phyloP scores from a whole-genome alignment of 2,888 invertebrate genomes.

The Nasonovia ribisnigri region DNA sequence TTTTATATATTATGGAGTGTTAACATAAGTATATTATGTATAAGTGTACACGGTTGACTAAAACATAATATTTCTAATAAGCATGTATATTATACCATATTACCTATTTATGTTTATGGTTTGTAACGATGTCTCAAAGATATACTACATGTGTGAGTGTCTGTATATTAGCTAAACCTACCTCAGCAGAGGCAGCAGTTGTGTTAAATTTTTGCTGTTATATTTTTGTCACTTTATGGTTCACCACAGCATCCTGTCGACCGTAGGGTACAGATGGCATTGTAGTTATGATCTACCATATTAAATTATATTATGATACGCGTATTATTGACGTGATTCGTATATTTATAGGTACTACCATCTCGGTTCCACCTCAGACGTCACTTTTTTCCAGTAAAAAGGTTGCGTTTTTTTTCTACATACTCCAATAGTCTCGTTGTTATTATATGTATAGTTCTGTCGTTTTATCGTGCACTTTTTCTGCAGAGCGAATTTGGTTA shows the following conservation, averaged over 20 bases:
- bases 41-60: neutral
- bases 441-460: neutral
- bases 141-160: neutral
- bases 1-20: too few relatives aligned
- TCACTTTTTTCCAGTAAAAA: neutral
- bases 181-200: neutral
- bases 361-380: neutral
- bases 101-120: too few relatives aligned
- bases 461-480: neutral
- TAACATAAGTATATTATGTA: too few relatives aligned
- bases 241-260: neutral
- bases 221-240: neutral
- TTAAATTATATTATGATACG: neutral
- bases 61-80: neutral
- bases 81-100: too few relatives aligned
- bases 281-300: neutral
- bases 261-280: neutral
- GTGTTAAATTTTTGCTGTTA: neutral
- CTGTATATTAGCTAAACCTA: neutral
- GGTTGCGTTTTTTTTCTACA: neutral
- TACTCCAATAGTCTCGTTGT: neutral
- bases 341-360: neutral
- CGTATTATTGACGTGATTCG: neutral
- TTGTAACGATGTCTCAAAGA: too few relatives aligned
- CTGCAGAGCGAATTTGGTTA: neutral